Percentiles rank a stretch among this genome's conserved stretches.
Evolutionary conservation across 1,140 invertebrate species (phyloP).

Genomic region (Homalodisca vitripennis): DNA sequence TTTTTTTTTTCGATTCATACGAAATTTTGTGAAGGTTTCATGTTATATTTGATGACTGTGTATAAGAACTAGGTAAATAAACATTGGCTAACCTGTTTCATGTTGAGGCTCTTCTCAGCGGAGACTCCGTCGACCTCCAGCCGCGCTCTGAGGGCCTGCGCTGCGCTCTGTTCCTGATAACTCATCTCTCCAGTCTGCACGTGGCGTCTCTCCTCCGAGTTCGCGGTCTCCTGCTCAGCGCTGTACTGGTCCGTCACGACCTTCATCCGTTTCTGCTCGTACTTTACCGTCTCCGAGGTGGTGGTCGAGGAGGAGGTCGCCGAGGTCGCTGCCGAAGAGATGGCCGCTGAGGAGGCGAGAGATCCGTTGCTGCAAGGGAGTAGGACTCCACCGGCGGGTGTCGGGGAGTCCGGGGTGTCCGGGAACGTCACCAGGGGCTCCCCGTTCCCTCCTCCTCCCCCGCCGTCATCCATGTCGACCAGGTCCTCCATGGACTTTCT

Average conservation of each 20-base stretch:
- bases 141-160: slow-evolving; percentile 58
- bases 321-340: slow-evolving; percentile 48
- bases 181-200: slow-evolving; percentile 76
- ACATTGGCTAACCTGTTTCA: slow-evolving; percentile 66
- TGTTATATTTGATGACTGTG: too few species aligned
- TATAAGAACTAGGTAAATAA: not conserved
- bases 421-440: slow-evolving; percentile 77
- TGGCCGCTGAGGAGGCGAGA: slow-evolving; percentile 49
- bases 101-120: slow-evolving; percentile 70
- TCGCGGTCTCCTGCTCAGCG: slow-evolving; percentile 69
- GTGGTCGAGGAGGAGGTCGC: slow-evolving; percentile 51
- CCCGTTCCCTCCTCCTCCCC: slow-evolving; percentile 51
- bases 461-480: slow-evolving; percentile 51
- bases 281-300: slow-evolving; percentile 67
- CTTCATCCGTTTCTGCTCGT: slow-evolving; percentile 74
- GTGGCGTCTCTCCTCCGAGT: slow-evolving; percentile 73
- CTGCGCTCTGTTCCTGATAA: slow-evolving; percentile 68
- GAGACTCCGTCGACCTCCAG: slow-evolving; percentile 73
- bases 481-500: slow-evolving; percentile 65
- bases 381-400: slow-evolving; percentile 40
- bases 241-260: slow-evolving; percentile 79
- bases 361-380: slow-evolving; percentile 41
- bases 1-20: too few species aligned
- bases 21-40: too few species aligned
- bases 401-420: slow-evolving; percentile 65